A percentile compares a stretch with the other conserved stretches of the same genome.
These are phyloP conservation scores for Sebastes fasciatus DNA, from an alignment of 2,113 vertebrate genomes.

Conservation along the genomic window DNA sequence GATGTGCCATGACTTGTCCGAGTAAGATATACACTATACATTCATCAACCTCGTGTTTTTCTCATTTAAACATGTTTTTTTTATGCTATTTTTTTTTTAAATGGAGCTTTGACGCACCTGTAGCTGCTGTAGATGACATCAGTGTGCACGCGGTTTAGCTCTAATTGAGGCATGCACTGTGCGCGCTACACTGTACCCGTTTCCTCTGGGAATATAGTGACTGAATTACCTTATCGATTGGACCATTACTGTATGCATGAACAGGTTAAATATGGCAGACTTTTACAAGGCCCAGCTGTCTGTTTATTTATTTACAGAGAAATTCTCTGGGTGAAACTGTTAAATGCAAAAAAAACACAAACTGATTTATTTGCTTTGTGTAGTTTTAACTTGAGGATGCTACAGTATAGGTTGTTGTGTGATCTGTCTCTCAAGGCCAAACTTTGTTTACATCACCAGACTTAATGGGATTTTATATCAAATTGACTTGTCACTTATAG, in stretches of 20 bases:
- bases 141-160: constrained; percentile 28
- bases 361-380: background rate
- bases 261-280: constrained; percentile 32
- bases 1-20: constrained; percentile 79
- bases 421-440: background rate
- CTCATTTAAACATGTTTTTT: background rate
- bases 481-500: background rate
- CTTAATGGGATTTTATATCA: background rate
- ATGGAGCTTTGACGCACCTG: constrained; percentile 43
- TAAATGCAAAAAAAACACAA: background rate
- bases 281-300: constrained; percentile 12
- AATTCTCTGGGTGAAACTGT: background rate
- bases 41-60: constrained; percentile 31
- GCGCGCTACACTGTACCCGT: constrained; percentile 16
- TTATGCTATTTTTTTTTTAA: constrained; percentile 7
- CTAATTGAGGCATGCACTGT: constrained; percentile 40
- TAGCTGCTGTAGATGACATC: constrained; percentile 29
- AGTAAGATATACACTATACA: constrained; percentile 81
- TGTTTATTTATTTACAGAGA: constrained; percentile 27
- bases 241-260: constrained; percentile 21
- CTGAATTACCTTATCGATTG: constrained; percentile 35
- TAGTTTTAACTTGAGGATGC: background rate
- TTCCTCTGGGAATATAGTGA: constrained; percentile 26
- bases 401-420: background rate
- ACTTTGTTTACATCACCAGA: background rate